Conservation (phyloP, 2,797 vertebrate genomes). For the Intellagama lesueurii region DNA sequence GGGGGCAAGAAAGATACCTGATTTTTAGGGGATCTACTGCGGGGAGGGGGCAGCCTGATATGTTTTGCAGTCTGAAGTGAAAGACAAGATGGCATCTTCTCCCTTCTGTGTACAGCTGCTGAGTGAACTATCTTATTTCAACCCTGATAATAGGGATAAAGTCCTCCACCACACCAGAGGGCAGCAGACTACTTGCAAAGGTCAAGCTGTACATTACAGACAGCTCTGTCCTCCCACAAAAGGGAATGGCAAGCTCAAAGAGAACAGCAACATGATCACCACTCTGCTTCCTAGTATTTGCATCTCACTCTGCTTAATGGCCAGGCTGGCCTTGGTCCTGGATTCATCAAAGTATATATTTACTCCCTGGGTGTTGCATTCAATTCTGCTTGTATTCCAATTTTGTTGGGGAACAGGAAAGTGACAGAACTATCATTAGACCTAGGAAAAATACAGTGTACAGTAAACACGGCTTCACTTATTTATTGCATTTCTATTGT, state of each 20-base stretch:
- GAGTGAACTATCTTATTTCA: background rate
- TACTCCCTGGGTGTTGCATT: background rate
- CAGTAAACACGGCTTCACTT: background rate
- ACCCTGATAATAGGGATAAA: no score
- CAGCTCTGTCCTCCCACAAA: no score
- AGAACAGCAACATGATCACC: background rate
- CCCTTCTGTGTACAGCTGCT: background rate
- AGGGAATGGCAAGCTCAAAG: no score
- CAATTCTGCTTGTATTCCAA: background rate
- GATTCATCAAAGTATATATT: background rate
- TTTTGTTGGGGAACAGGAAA: background rate
- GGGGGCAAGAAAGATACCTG: no score
- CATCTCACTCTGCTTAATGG: background rate
- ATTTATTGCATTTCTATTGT: slow-evolving; percentile 5
- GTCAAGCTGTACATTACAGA: no score
- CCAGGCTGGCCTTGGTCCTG: no score
- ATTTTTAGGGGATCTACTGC: no score
- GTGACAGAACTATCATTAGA: slow-evolving; percentile 10
- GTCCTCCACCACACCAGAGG: no score
- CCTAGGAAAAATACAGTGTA: background rate
- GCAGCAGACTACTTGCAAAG: no score
- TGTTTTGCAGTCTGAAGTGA: background rate
- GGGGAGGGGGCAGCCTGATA: background rate
- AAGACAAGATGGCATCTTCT: background rate
- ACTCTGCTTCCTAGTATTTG: background rate